These are phyloP conservation scores for Taenioides sp. DNA, from an alignment of 2,797 vertebrate species.

Conservation along the genomic window DNA sequence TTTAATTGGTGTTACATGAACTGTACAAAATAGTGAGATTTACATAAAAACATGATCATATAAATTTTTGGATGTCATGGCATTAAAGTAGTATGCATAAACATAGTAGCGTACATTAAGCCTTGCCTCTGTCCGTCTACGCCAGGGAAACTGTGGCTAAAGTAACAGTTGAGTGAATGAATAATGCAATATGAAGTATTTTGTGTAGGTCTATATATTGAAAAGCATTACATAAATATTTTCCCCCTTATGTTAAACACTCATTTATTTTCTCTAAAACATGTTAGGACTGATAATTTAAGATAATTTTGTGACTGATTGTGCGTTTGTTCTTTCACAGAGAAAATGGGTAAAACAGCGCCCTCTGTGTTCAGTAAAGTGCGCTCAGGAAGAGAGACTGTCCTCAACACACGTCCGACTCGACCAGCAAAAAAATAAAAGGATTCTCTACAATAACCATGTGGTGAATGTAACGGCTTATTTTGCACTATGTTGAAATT, in stretches of 20 bases:
- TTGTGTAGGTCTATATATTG: too few relatives aligned
- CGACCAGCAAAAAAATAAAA: constrained; percentile 75
- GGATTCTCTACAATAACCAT: constrained; percentile 8
- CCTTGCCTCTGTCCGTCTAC: background rate
- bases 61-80: too few relatives aligned
- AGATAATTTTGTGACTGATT: background rate
- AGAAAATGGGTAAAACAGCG: constrained; percentile 83
- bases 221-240: too few relatives aligned
- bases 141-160: too few relatives aligned
- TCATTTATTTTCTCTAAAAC: too few relatives aligned
- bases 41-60: too few relatives aligned
- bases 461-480: background rate
- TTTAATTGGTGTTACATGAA: too few relatives aligned
- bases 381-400: constrained; percentile 88
- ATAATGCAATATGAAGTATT: background rate
- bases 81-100: too few relatives aligned
- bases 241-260: too few relatives aligned
- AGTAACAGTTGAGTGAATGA: background rate
- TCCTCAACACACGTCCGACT: constrained; percentile 79
- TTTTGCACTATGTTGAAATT: background rate
- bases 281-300: background rate
- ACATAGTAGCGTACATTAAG: too few relatives aligned
- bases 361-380: constrained; percentile 88
- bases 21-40: too few relatives aligned
- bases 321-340: constrained; percentile 63